Base-by-base conservation (phyloP, 2,797 vertebrate genomes). In the Lagorchestes hirsutus region DNA sequence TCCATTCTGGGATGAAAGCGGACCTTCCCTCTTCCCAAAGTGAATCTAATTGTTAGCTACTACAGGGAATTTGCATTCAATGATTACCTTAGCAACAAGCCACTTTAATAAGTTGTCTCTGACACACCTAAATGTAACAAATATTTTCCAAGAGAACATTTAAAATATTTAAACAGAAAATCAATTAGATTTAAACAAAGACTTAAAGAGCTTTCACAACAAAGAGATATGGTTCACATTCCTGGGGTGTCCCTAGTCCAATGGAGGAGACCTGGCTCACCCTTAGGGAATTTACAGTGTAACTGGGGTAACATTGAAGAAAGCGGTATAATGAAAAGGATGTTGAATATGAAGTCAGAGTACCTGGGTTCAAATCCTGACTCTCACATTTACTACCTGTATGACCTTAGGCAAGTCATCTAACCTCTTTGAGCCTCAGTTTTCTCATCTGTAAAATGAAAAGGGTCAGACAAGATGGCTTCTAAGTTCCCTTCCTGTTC, bases 391-490 rank as follows among this genome's bases (percentile, higher is more conserved):
- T 46, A 27, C 13, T 40, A 54, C 90, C 91, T 96, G 16, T 40
- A 55, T 55, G 55, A 91, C 54, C 87, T 96, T 94, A 56, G 62
- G 90, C 54, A 55, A 46, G 57, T 57, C 92, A 91, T 54, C 67
- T 93, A 95, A 93, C 95, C 92, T 97, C 93, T 97, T 27, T 87
- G 40, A 87, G 40, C 24, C 22, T 50, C 9, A 87, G 9, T 87
- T 46, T 87, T 27, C 74, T 50, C n/a, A 82, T 46, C 67, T 82
- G 24, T 11, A 74, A 74, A 74, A 74, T 74, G 74, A 82, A 46
- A 22, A 50, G 74, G 24, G 40, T 50, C 40, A 28, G 40, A 87
- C 40, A 11, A 82, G n/a, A 82, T 24, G 6, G 18, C 67, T n/a
- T 82, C 16, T 46, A 46, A 87, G 9, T 87, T 10, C 74, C 74